Conservation (phyloP, 2,797 vertebrate genomes). For the Bradypodion ventrale region DNA sequence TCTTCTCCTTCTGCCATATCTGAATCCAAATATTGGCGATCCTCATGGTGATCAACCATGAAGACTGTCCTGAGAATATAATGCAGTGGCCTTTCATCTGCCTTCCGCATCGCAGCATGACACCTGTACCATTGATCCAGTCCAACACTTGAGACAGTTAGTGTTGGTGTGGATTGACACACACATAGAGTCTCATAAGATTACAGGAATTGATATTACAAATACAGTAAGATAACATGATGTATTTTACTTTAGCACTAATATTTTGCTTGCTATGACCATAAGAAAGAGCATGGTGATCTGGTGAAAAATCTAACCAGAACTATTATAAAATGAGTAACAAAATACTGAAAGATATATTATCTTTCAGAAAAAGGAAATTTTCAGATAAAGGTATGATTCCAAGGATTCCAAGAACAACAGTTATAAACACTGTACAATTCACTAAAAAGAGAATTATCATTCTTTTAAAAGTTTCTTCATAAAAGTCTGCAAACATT, state of each 20-base stretch:
- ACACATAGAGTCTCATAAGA: not conserved
- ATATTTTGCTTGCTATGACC: not conserved
- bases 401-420: not conserved
- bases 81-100: no score
- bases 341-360: not conserved
- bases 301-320: not conserved
- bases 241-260: not conserved
- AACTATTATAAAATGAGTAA: not conserved
- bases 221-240: not conserved
- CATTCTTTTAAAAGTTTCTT: not conserved
- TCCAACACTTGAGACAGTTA: not conserved
- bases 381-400: not conserved
- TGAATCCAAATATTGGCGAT: no score
- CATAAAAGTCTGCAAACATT: not conserved
- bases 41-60: no score
- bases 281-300: not conserved
- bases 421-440: not conserved
- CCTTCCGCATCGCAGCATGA: no score
- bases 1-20: no score
- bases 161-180: not conserved
- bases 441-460: not conserved
- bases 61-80: no score
- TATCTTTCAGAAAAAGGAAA: not conserved
- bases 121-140: no score
- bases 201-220: constrained; percentile 7